Conservation (phyloP, 2,797 vertebrate species). For the Molossus alvarezi region DNA sequence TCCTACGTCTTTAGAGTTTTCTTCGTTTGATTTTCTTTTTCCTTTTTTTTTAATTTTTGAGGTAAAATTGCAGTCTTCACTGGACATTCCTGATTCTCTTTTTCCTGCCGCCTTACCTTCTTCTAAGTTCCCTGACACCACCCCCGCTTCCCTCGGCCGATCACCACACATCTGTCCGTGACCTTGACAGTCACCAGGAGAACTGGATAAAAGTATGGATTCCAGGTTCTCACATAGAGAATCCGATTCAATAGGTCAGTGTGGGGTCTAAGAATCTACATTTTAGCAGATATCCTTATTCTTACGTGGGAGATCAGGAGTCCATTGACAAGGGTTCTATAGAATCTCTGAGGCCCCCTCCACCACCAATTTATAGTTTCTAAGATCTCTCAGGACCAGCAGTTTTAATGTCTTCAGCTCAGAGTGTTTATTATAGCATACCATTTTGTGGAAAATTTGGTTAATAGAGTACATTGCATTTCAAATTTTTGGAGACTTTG, state of each 20-base stretch:
- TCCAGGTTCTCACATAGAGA: not conserved
- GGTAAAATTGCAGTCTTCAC: no score
- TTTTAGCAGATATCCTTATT: not conserved
- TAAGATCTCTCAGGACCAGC: slow-evolving; percentile 11
- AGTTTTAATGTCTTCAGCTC: slow-evolving; percentile 12
- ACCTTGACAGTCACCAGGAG: not conserved
- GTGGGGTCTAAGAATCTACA: not conserved
- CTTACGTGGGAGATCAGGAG: not conserved
- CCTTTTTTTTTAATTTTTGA: no score
- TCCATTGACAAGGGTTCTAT: not conserved
- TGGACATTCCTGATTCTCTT: no score
- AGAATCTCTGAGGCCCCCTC: not conserved
- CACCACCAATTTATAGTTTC: not conserved
- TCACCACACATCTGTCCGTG: no score
- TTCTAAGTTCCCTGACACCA: no score
- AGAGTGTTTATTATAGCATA: not conserved
- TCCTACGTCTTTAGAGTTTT: not conserved
- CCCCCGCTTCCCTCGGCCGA: no score
- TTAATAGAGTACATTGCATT: slow-evolving; percentile 6
- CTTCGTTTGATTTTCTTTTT: not conserved
- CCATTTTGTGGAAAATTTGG: not conserved
- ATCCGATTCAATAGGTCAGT: not conserved
- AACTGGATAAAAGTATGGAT: not conserved
- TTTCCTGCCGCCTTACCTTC: no score
- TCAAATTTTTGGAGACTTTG: slow-evolving; percentile 3